Conservation (phyloP, 2,113 vertebrate genomes). For the Caranx melampygus region DNA sequence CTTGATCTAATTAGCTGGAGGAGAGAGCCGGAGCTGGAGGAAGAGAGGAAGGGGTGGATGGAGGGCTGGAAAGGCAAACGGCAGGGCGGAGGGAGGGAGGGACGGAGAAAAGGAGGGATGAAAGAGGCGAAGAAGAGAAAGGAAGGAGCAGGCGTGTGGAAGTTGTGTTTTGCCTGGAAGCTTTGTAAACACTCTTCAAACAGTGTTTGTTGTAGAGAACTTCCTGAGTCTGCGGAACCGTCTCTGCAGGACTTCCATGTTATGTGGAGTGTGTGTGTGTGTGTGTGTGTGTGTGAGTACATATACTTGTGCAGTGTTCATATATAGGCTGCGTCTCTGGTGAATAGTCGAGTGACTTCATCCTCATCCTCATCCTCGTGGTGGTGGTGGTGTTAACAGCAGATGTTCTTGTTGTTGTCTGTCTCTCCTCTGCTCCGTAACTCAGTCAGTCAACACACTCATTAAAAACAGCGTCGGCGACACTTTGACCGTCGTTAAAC, state of each 20-base stretch:
- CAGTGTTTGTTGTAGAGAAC: conserved; percentile 52
- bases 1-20: conserved; percentile 78
- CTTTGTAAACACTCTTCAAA: conserved; percentile 56
- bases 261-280: conserved; percentile 5
- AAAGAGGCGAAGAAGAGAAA: background rate
- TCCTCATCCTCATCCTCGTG: background rate
- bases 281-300: conserved; percentile 10
- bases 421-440: background rate
- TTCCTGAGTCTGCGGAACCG: conserved; percentile 48
- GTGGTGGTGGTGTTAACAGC: background rate
- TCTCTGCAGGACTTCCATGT: conserved; percentile 21
- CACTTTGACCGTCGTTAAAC: too few relatives aligned
- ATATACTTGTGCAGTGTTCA: conserved; percentile 23
- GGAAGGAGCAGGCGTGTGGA: conserved; percentile 23
- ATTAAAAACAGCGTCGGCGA: background rate
- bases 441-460: background rate
- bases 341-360: conserved; percentile 4
- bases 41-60: conserved; percentile 14
- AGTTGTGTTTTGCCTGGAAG: conserved; percentile 52
- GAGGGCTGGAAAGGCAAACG: conserved; percentile 3
- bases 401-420: conserved; percentile 29
- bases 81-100: background rate
- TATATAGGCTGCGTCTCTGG: conserved; percentile 44
- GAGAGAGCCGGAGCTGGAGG: conserved; percentile 19
- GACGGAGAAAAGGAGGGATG: background rate